phyloP scores from a whole-genome alignment of 1,140 invertebrate species.

The Leptinotarsa undecemlineata region DNA sequence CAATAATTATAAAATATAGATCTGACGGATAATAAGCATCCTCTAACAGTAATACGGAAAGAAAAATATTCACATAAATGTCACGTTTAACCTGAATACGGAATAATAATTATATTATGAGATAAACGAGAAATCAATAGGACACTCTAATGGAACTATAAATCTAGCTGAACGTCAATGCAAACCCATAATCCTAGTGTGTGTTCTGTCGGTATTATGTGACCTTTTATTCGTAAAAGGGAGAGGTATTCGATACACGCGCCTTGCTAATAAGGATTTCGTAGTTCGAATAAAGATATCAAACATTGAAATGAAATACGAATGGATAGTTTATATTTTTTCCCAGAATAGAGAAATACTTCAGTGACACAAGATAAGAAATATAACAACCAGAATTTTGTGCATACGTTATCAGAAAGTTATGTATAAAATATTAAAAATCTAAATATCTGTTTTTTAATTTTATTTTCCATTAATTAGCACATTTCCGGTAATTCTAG shows the following conservation, averaged over 20 bases:
- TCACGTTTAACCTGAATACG: conserved; percentile 16
- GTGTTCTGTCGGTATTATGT: neutral
- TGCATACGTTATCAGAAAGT: too few species aligned
- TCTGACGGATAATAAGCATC: conserved; percentile 12
- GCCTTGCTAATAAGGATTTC: neutral
- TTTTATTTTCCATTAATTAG: too few species aligned
- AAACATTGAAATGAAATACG: neutral
- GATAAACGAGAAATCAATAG: conserved; percentile 20
- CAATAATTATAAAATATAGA: conserved; percentile 13
- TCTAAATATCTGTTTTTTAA: too few species aligned
- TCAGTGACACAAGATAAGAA: too few species aligned
- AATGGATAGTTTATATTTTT: too few species aligned
- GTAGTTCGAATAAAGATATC: neutral
- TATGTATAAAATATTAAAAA: too few species aligned
- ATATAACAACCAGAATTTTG: too few species aligned
- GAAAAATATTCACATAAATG: neutral
- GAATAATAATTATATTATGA: conserved; percentile 12
- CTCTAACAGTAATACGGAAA: neutral
- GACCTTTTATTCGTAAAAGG: conserved; percentile 1
- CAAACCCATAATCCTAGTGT: neutral
- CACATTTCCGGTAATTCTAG: too few species aligned
- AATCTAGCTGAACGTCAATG: conserved; percentile 5
- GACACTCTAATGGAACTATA: conserved; percentile 10
- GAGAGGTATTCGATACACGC: neutral
- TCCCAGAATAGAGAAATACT: too few species aligned